phyloP scores from a whole-genome alignment of 1,140 invertebrate genomes.

The Lepidotrigona ventralis region DNA sequence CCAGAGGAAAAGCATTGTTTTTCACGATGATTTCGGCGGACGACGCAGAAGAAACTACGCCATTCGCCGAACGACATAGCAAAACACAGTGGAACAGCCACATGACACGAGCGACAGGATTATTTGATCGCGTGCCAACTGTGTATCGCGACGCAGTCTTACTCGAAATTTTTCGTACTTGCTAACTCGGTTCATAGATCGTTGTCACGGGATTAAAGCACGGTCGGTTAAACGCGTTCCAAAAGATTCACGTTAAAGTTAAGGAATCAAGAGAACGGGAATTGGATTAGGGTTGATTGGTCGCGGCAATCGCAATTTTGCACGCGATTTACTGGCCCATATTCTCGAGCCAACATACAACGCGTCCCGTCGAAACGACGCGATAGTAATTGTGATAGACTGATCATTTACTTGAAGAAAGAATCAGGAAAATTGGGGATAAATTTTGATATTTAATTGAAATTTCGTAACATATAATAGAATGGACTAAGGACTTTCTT shows the following conservation, averaged over 20 bases:
- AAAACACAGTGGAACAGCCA: conserved; percentile 12
- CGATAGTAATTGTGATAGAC: background rate
- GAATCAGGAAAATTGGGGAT: too few species aligned
- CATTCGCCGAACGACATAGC: background rate
- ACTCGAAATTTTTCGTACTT: conserved; percentile 29
- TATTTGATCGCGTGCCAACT: conserved; percentile 41
- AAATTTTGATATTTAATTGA: too few species aligned
- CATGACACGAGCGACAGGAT: background rate
- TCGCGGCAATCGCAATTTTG: conserved; percentile 13
- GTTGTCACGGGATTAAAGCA: conserved; percentile 35
- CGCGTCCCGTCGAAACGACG: background rate
- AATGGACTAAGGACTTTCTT: too few species aligned
- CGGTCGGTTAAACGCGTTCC: conserved; percentile 7
- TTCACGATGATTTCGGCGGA: background rate
- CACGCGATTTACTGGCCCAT: conserved; percentile 43
- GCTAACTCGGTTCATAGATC: conserved; percentile 11
- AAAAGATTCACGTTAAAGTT: conserved; percentile 33
- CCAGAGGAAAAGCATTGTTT: background rate
- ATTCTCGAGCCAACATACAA: conserved; percentile 6
- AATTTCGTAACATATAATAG: too few species aligned
- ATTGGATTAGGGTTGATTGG: conserved; percentile 32
- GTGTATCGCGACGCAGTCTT: background rate
- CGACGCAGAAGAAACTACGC: too few species aligned
- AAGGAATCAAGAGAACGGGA: conserved; percentile 30
- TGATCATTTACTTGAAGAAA: too few species aligned